These are phyloP conservation scores for Panopea generosa DNA, from an alignment of 2,888 invertebrate genomes.

Conservation along the genomic window DNA sequence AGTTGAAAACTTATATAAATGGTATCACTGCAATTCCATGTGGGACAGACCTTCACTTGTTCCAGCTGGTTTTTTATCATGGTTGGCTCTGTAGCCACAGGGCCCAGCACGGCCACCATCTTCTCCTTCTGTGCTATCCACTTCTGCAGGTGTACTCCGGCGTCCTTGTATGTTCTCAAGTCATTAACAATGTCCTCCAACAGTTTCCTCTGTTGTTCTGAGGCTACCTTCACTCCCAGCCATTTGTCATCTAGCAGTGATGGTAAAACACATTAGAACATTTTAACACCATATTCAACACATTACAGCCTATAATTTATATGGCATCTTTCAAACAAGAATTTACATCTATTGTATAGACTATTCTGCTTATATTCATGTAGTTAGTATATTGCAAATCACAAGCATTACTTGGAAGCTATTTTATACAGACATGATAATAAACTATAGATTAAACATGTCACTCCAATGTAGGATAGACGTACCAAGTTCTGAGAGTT, in stretches of 20 bases:
- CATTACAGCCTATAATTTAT: not conserved
- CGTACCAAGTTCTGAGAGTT: conserved; percentile 92
- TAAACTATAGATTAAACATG: too few relatives aligned
- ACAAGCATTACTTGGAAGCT: too few relatives aligned
- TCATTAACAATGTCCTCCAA: conserved; percentile 89
- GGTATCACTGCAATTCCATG: too few relatives aligned
- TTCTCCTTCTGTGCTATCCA: conserved; percentile 97
- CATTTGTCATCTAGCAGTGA: conserved; percentile 84
- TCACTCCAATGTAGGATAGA: too few relatives aligned
- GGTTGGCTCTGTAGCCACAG: conserved; percentile 96
- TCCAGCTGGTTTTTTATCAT: conserved; percentile 98
- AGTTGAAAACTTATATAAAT: too few relatives aligned
- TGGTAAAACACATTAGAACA: conserved; percentile 8
- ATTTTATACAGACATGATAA: too few relatives aligned
- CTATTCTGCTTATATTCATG: too few relatives aligned
- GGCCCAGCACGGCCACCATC: conserved; percentile 97
- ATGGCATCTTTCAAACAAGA: not conserved
- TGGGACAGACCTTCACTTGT: conserved; percentile 88
- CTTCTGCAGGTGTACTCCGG: conserved; percentile 91
- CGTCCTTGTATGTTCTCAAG: conserved; percentile 96
- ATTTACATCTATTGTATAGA: not conserved
- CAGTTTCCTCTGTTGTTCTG: conserved; percentile 80
- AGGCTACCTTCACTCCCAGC: conserved; percentile 80
- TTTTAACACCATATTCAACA: too few relatives aligned
- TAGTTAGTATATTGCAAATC: too few relatives aligned